These are phyloP conservation scores for Hippopotamus amphibius DNA, from an alignment of 2,113 vertebrate genomes.

Conservation along the genomic window DNA sequence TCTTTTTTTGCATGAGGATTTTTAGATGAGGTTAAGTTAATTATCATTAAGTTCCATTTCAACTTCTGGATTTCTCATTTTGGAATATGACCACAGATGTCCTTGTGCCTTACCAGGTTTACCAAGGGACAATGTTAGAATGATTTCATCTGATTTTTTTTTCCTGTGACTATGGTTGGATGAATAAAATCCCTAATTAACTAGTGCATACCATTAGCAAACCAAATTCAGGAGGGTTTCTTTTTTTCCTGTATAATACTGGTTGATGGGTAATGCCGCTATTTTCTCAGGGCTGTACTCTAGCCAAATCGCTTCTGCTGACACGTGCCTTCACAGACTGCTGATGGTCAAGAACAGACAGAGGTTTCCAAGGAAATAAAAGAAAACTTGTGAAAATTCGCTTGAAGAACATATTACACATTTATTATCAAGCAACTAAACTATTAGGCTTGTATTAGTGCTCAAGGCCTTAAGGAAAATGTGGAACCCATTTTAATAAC, in stretches of 20 bases:
- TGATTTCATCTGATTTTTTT: background rate
- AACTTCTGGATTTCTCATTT: slow-evolving; percentile 36
- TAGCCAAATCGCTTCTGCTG: background rate
- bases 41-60: slow-evolving; percentile 23
- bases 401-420: slow-evolving; percentile 47
- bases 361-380: slow-evolving; percentile 62
- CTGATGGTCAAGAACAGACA: background rate
- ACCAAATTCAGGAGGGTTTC: background rate
- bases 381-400: slow-evolving; percentile 44
- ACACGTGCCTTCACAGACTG: background rate
- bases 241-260: background rate
- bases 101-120: background rate
- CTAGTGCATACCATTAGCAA: background rate
- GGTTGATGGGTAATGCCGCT: background rate
- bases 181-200: slow-evolving; percentile 36
- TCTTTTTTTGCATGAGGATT: too few species aligned
- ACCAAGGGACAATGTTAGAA: background rate
- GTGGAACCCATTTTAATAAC: slow-evolving; percentile 33
- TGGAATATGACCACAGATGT: background rate
- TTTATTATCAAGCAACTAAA: slow-evolving; percentile 57
- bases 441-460: slow-evolving; percentile 19
- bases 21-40: slow-evolving; percentile 24
- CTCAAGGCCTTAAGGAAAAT: slow-evolving; percentile 29
- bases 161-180: background rate
- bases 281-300: slow-evolving; percentile 36